These are phyloP conservation scores for Picus viridis DNA, from an alignment of 2,797 vertebrate genomes.

Conservation along the genomic window DNA sequence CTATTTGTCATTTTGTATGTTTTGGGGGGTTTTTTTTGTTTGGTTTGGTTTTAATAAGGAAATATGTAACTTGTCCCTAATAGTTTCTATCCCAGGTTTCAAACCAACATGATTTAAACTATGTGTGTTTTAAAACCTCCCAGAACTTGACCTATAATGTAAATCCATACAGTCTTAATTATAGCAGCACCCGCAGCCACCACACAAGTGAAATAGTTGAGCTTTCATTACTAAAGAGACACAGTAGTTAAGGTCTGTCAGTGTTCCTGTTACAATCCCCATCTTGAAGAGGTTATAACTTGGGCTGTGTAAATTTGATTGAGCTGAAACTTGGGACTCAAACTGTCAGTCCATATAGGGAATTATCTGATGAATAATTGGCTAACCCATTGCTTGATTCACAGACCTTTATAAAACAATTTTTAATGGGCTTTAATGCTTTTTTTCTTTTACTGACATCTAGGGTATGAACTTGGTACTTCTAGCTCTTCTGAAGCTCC, in stretches of 20 bases:
- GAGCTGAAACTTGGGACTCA: conserved; percentile 74
- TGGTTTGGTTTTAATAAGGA: background rate
- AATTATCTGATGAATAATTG: conserved; percentile 74
- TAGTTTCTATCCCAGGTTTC: conserved; percentile 59
- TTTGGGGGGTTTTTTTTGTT: background rate
- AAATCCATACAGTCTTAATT: conserved; percentile 80
- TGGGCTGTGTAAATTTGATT: conserved; percentile 77
- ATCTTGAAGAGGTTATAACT: conserved; percentile 79
- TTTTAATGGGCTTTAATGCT: conserved; percentile 74
- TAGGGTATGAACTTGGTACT: conserved; percentile 74
- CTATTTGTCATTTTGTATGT: background rate
- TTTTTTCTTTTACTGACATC: conserved; percentile 75
- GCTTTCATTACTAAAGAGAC: conserved; percentile 73
- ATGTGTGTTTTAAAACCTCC: conserved; percentile 73
- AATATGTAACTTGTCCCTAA: conserved; percentile 43
- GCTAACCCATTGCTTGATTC: conserved; percentile 47
- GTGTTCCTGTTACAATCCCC: conserved; percentile 75
- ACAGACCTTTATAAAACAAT: conserved; percentile 60
- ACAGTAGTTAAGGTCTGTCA: conserved; percentile 77
- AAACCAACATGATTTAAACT: conserved; percentile 69
- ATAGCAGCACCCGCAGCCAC: conserved; percentile 74
- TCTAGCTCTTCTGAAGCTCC: conserved; percentile 58
- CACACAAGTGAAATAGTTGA: conserved; percentile 66
- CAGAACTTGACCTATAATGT: conserved; percentile 77
- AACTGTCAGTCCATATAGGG: conserved; percentile 77